Evolutionary conservation across 1,140 invertebrate species (phyloP), one percentile per base, ranked within the genome.

Genomic region (Drosophila pectinifera): DNA sequence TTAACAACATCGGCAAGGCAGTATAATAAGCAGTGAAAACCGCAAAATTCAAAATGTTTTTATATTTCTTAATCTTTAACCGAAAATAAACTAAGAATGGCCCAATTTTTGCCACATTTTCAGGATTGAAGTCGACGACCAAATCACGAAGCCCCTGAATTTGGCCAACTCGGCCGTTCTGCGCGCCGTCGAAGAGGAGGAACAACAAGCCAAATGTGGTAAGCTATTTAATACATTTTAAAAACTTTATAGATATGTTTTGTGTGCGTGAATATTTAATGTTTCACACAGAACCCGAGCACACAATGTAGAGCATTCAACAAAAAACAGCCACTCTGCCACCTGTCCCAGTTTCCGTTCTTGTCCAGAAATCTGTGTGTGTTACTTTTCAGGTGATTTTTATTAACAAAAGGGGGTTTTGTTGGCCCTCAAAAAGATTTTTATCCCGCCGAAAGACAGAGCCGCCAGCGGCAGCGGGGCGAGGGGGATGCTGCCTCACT

Each of bases 91-190:
- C 20, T 31, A 26, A 43, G 3, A n/a, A 3, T 11, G 11, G 2
- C 10, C 0, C 1, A 0, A 3, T 34, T 31, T 16, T 18, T 1
- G 1, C 0, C 0, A 22, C 13, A 3, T 16, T 73, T 86, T 10
- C 24, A 86, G 83, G 83, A 86, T 86, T 63, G 83, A 88, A 80
- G 57, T 88, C 43, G 84, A 88, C 61, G 84, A 88, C 1, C 67
- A 83, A 53, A 84, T 89, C 94, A 70, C 94, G 18, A 96, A 96
- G 85, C 96, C 96, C 28, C 92, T 95, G 31, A 96, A 96, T 92
- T 93, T 97, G 77, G 95, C 96, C 78, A 96, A 97, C 89, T 97
- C 96, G 22, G 96, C 96, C 39, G 96, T 97, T 51, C 92, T 97
- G 48, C 94, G 95, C 42, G 96, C 96, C 94, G 93, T 97, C 24